A percentile compares a stretch with the other conserved stretches of the same genome.
phyloP scores from a whole-genome alignment of 23 tunicate genomes.

The Ciona savignyi region DNA sequence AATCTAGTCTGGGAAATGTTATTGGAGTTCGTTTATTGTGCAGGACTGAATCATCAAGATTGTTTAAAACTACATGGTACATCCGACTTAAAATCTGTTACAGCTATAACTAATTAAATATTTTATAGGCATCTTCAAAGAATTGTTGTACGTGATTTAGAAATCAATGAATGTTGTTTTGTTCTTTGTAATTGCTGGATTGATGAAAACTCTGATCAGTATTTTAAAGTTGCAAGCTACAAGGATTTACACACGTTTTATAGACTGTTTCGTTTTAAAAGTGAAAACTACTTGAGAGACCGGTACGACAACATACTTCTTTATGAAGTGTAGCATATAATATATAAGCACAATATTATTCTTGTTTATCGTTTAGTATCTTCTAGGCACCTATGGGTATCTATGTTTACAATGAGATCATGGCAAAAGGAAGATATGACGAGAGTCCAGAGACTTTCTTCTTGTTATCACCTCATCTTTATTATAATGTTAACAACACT shows the following conservation, averaged over 20 bases:
- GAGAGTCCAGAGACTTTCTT: background rate
- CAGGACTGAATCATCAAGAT: background rate
- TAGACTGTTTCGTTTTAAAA: background rate
- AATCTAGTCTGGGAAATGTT: background rate
- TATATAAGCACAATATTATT: too few relatives aligned
- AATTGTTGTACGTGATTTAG: background rate
- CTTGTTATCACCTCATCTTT: background rate
- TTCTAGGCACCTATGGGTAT: background rate
- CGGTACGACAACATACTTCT: too few relatives aligned
- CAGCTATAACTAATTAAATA: background rate
- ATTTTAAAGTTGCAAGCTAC: background rate
- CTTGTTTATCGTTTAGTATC: too few relatives aligned
- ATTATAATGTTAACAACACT: background rate
- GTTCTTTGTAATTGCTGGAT: background rate
- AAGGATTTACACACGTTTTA: background rate
- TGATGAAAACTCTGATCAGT: background rate
- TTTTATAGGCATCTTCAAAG: background rate
- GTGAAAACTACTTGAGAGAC: background rate
- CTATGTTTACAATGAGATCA: background rate
- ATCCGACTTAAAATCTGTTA: too few relatives aligned
- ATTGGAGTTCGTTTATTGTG: background rate
- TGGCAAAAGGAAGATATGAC: background rate
- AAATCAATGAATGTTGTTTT: background rate
- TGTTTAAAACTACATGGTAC: background rate
- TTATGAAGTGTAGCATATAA: too few relatives aligned